These are phyloP conservation scores for Maniola hyperantus DNA, from an alignment of 2,888 invertebrate genomes.

Conservation along the genomic window DNA sequence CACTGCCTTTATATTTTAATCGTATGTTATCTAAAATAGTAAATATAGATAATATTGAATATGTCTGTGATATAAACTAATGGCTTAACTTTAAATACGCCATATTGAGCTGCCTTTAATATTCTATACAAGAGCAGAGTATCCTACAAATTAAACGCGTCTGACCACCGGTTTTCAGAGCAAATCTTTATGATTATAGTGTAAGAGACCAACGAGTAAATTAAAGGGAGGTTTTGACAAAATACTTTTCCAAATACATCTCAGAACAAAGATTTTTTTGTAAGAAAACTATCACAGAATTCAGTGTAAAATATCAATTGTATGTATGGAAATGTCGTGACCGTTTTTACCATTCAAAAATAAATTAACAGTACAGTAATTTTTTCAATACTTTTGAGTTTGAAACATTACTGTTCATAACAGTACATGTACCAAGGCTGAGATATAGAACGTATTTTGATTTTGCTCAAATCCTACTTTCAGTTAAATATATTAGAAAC, in stretches of 20 bases:
- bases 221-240: constrained; percentile 19
- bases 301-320: not conserved
- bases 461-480: not conserved
- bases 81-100: not conserved
- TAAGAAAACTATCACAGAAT: not conserved
- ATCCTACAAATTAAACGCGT: constrained; percentile 43
- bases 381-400: not conserved
- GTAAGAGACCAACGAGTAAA: constrained; percentile 12
- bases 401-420: not conserved
- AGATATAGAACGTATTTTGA: too few relatives aligned
- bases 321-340: not conserved
- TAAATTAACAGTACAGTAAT: not conserved
- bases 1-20: constrained; percentile 1
- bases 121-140: constrained; percentile 36
- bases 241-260: constrained; percentile 48
- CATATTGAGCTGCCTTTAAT: constrained; percentile 2
- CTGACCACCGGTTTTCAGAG: constrained; percentile 75
- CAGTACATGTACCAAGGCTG: too few relatives aligned
- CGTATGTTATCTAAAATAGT: constrained; percentile 13
- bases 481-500: too few relatives aligned
- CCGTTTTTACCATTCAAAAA: not conserved
- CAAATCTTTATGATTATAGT: constrained; percentile 38
- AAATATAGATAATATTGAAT: constrained; percentile 12
- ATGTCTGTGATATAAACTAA: constrained; percentile 12
- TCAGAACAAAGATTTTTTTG: not conserved